Conservation (phyloP, 2,797 vertebrate genomes). For the Spinibarbus caldwelli region DNA sequence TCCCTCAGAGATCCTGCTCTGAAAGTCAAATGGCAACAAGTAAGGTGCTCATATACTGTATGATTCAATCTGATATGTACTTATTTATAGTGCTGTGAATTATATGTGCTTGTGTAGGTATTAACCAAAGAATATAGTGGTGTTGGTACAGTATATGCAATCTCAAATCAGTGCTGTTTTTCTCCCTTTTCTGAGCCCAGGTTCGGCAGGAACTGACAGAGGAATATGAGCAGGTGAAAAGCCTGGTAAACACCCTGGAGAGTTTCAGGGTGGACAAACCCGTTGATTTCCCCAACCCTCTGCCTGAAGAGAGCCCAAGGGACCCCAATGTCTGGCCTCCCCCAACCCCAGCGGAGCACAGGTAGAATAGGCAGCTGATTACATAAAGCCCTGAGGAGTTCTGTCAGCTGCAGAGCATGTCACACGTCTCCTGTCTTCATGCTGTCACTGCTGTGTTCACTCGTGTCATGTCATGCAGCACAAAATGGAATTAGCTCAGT, state of each 20-base stretch:
- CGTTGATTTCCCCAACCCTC: conserved; percentile 81
- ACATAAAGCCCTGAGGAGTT: conserved; percentile 4
- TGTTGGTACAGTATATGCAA: neutral
- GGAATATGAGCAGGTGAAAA: conserved; percentile 95
- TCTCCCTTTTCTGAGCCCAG: conserved; percentile 68
- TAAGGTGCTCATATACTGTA: conserved; percentile 64
- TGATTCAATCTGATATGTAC: neutral
- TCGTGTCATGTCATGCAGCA: neutral
- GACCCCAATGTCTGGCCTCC: conserved; percentile 94
- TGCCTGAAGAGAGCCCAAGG: conserved; percentile 80
- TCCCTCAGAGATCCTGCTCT: conserved; percentile 89
- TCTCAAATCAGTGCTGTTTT: neutral
- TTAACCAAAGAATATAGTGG: neutral
- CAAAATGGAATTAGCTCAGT: neutral
- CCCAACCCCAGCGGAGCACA: conserved; percentile 94
- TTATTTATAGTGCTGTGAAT: neutral
- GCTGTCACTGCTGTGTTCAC: conserved; percentile 16
- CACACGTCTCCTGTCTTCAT: neutral
- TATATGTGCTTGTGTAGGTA: neutral
- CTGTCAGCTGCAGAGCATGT: conserved; percentile 9
- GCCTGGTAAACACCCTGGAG: conserved; percentile 89
- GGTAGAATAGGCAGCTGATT: conserved; percentile 72
- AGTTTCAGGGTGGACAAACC: conserved; percentile 92
- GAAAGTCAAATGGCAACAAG: conserved; percentile 94
- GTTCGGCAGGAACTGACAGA: conserved; percentile 90